Evolutionary conservation across 2,888 invertebrate species (phyloP), one percentile per base, ranked within the genome.

Genomic region (Hirtodrosophila trivittata): DNA sequence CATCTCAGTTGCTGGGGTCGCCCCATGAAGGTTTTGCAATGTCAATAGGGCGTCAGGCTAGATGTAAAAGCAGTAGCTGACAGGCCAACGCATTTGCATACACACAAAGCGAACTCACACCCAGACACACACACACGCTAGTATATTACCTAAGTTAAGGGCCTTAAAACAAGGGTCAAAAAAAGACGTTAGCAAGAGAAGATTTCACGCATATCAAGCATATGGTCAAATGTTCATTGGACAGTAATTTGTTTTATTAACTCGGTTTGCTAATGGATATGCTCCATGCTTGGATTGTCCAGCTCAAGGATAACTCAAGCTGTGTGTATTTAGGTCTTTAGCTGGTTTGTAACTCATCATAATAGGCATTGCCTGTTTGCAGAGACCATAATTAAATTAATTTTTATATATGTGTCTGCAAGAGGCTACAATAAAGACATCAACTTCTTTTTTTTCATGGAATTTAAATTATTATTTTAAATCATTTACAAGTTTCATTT

Each of bases 1-100:
- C 37, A 35, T 33, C 26, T 28, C 28, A 25, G 14, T 57, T 13
- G 26, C 39, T 42, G 43, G 62, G 60, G 30, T 46, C 41, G 60
- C 35, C 57, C 46, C 42, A 47, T 47, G 64, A 54, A 51, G 78
- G 86, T 78, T 85, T 85, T 69, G 80, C 86, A 85, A 80, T 85
- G 73, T 64, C 78, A 72, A 85, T 54, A 72, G 86, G 78, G 69
- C 78, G 18, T 6, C 46, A 47, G n/a, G n/a, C n/a, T n/a, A n/a
- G n/a, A n/a, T 14, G 28, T 10, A 42, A 58, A 43, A 41, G 26
- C 51, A 10, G 54, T 45, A 45, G 64, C 56, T 43, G 47, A 62
- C 52, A 66, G 76, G 78, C 83, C 83, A 72, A 84, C 73, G 54
- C 81, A 74, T 70, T 69, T 45, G 54, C 72, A 77, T 76, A 65